A percentile compares a stretch with the other conserved stretches of the same genome.
phyloP scores from a whole-genome alignment of 1,140 invertebrate species.

The Drosophila funebris region DNA sequence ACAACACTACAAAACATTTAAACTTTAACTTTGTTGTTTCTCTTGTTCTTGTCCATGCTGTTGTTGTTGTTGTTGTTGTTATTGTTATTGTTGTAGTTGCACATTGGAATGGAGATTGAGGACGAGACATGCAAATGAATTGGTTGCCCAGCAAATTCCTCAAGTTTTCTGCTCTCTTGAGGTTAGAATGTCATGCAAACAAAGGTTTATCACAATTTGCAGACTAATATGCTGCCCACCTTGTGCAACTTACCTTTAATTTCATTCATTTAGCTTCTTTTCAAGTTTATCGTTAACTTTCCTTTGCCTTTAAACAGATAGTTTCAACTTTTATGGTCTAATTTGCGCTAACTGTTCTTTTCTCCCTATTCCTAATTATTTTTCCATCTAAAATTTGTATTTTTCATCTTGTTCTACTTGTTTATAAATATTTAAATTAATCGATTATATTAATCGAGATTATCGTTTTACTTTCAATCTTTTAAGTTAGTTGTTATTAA shows the following conservation, averaged over 20 bases:
- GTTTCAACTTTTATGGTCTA: too few species aligned
- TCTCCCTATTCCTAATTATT: too few species aligned
- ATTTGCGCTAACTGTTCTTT: too few species aligned
- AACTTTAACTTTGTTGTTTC: constrained; percentile 43
- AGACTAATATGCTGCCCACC: background rate
- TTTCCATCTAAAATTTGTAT: too few species aligned
- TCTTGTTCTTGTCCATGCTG: background rate
- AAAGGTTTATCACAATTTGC: background rate
- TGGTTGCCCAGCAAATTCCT: background rate
- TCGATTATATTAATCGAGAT: too few species aligned
- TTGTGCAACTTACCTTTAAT: background rate
- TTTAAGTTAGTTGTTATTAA: too few species aligned
- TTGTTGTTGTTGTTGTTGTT: constrained; percentile 4
- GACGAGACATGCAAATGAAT: constrained; percentile 2
- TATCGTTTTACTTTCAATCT: too few species aligned
- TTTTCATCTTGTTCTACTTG: too few species aligned
- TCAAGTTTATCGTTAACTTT: too few species aligned
- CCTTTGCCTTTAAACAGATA: too few species aligned
- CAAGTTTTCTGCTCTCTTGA: background rate
- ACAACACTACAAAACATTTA: constrained; percentile 59
- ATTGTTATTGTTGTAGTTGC: background rate
- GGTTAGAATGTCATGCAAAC: background rate
- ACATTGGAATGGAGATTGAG: constrained; percentile 30
- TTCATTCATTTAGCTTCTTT: too few species aligned
- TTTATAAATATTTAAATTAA: too few species aligned